Evolutionary conservation across 2,797 vertebrate species (phyloP).

Genomic region (Clarias platycephalus): DNA sequence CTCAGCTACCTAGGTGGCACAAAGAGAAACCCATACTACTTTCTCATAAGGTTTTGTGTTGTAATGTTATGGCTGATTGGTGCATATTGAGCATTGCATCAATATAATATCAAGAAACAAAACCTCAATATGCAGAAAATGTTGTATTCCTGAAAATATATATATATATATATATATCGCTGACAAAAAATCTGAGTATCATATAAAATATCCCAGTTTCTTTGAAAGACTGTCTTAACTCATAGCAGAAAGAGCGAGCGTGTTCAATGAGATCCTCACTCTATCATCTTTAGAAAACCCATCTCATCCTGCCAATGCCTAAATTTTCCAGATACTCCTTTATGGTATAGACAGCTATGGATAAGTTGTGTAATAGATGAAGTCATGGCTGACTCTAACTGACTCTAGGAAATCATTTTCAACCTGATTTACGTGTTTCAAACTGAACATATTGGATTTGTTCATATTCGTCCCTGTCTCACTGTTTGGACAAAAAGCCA

Average conservation of each 20-base stretch:
- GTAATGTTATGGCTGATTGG: too few species aligned
- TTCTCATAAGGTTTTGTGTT: too few species aligned
- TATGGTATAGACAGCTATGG: too few species aligned
- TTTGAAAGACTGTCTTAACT: not conserved
- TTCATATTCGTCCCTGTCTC: conserved; percentile 22
- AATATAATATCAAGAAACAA: not conserved
- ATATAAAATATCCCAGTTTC: not conserved
- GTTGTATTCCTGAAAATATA: not conserved
- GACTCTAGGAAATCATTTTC: not conserved
- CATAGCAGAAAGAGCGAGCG: not conserved
- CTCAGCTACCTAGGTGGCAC: too few species aligned
- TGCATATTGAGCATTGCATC: not conserved
- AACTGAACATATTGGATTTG: conserved; percentile 37
- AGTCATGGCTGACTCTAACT: not conserved
- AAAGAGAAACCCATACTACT: too few species aligned
- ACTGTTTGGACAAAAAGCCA: conserved; percentile 49
- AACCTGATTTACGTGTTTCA: not conserved
- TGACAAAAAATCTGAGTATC: not conserved
- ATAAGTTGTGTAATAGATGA: not conserved
- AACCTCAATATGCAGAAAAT: not conserved
- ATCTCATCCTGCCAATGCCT: not conserved
- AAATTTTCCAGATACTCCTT: too few species aligned
- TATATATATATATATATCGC: not conserved
- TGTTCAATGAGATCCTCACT: not conserved
- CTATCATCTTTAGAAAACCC: not conserved